These are phyloP conservation scores for Eubasilissa regina DNA, from an alignment of 1,140 invertebrate genomes.

Conservation along the genomic window DNA sequence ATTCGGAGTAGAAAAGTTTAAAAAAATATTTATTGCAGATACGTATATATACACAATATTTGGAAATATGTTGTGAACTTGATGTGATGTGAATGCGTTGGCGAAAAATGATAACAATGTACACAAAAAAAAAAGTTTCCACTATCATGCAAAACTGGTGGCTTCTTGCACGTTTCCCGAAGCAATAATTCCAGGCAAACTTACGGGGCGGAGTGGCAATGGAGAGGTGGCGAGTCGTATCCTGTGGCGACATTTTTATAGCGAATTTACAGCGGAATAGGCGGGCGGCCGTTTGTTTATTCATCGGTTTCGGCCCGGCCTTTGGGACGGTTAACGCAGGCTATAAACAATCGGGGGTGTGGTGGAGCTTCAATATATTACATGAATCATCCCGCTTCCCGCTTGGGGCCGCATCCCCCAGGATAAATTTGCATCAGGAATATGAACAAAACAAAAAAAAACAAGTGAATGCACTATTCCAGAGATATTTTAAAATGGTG, in stretches of 20 bases:
- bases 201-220: constrained; percentile 1
- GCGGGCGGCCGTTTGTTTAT: constrained; percentile 37
- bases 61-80: no score
- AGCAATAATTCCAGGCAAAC: constrained; percentile 27
- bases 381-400: constrained; percentile 31
- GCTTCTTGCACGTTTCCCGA: background rate
- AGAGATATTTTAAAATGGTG: no score
- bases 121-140: no score
- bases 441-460: no score
- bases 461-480: no score
- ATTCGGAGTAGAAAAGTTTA: no score
- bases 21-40: no score
- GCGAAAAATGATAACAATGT: no score
- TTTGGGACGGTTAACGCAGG: constrained; percentile 28
- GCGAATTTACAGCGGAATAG: constrained; percentile 43
- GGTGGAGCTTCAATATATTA: constrained; percentile 42
- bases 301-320: constrained; percentile 38
- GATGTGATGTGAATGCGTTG: no score
- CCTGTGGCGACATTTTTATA: constrained; percentile 46
- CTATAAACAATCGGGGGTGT: constrained; percentile 37
- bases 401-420: background rate
- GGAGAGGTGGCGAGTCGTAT: constrained; percentile 23
- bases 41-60: no score
- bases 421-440: background rate
- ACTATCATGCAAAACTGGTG: background rate